Evolutionary conservation across 2,888 invertebrate species (phyloP).

Genomic region (Uloborus plumipes): DNA sequence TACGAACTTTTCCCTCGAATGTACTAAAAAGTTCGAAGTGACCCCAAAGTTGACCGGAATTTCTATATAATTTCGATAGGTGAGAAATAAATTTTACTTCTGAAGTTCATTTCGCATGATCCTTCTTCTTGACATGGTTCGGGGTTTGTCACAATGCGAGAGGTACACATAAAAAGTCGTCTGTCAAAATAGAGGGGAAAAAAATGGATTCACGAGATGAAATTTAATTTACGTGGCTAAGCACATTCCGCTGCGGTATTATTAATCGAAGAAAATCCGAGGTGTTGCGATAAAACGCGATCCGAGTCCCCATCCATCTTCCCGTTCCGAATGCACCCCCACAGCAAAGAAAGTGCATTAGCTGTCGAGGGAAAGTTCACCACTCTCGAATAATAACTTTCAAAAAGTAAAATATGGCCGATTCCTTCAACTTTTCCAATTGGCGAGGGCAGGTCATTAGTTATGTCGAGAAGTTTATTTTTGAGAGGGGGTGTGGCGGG

Average conservation of each 20-base stretch:
- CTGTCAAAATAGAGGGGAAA: too few relatives aligned
- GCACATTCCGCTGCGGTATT: background rate
- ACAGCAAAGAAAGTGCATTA: constrained; percentile 57
- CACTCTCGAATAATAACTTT: constrained; percentile 32
- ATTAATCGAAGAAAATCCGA: constrained; percentile 43
- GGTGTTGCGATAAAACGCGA: constrained; percentile 35
- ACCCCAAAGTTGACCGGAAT: too few relatives aligned
- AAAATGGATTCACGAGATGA: too few relatives aligned
- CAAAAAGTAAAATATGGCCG: constrained; percentile 56
- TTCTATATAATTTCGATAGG: too few relatives aligned
- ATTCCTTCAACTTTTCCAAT: constrained; percentile 15
- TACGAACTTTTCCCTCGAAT: too few relatives aligned
- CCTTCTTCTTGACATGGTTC: too few relatives aligned
- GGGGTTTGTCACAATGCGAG: too few relatives aligned
- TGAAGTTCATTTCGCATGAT: too few relatives aligned
- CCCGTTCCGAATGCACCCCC: constrained; percentile 22
- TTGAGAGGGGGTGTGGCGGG: constrained; percentile 12
- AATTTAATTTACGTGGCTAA: too few relatives aligned
- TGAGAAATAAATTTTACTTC: too few relatives aligned
- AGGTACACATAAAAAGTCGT: too few relatives aligned
- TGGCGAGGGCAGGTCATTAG: constrained; percentile 49
- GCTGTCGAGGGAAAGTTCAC: constrained; percentile 52
- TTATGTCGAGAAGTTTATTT: constrained; percentile 39
- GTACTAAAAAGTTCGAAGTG: too few relatives aligned
- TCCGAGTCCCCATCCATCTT: constrained; percentile 40